A percentile compares a stretch with the other conserved stretches of the same genome.
phyloP scores from a whole-genome alignment of 2,113 vertebrate genomes.

The Otis tarda region DNA sequence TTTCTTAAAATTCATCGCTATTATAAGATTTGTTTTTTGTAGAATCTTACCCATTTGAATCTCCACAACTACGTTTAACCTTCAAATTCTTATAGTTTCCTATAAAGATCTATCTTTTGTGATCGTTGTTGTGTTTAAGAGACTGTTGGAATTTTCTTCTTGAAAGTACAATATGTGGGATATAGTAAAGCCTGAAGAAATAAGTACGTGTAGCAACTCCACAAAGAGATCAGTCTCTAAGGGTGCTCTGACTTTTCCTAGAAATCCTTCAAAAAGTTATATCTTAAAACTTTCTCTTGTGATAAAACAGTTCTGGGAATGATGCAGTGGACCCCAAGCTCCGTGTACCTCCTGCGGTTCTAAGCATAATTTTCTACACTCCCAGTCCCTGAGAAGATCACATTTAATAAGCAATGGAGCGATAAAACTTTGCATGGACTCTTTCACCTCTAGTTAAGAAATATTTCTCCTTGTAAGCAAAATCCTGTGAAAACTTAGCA shows the following conservation, averaged over 20 bases:
- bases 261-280: not conserved
- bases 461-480: not conserved
- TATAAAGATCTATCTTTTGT: not conserved
- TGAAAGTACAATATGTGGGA: not conserved
- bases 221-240: not conserved
- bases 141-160: not conserved
- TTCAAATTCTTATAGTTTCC: not conserved
- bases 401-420: not conserved
- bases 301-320: not conserved
- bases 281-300: not conserved
- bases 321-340: not conserved
- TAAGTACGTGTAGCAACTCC: not conserved
- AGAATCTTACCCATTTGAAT: not conserved
- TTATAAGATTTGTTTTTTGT: not conserved
- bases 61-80: not conserved
- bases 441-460: not conserved
- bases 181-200: not conserved
- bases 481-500: not conserved
- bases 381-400: rapidly evolving
- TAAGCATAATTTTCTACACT: not conserved
- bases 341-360: rapidly evolving
- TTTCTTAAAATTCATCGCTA: not conserved
- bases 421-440: not conserved
- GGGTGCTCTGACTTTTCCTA: not conserved
- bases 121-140: not conserved